Conservation (phyloP, 2,797 vertebrate species). For the Notolabrus celidotus region DNA sequence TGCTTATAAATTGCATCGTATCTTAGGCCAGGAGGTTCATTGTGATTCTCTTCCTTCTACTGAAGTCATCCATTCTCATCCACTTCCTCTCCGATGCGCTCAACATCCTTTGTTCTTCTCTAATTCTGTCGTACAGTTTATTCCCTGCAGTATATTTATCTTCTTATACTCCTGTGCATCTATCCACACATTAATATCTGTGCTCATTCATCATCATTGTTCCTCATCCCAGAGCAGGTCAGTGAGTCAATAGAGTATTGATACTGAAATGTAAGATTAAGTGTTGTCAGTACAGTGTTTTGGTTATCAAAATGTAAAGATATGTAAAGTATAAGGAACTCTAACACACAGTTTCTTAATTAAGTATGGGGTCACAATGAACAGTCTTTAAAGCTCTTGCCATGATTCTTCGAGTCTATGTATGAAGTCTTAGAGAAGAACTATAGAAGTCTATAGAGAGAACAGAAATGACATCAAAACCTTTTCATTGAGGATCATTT, state of each 20-base stretch:
- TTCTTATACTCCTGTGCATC: slow-evolving; percentile 14
- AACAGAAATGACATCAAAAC: too few relatives aligned
- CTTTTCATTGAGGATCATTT: too few relatives aligned
- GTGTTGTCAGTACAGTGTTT: too few relatives aligned
- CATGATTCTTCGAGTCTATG: too few relatives aligned
- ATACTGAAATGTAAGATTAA: slow-evolving; percentile 6
- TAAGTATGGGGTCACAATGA: too few relatives aligned
- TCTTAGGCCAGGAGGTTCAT: slow-evolving; percentile 35
- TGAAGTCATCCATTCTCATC: slow-evolving; percentile 34
- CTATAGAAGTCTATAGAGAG: too few relatives aligned
- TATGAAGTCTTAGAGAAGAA: too few relatives aligned
- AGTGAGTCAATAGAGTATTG: slow-evolving; percentile 31
- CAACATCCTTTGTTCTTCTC: slow-evolving; percentile 6
- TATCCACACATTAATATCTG: slow-evolving; percentile 16
- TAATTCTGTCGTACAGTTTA: neutral
- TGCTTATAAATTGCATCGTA: slow-evolving; percentile 19
- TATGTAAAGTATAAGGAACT: neutral
- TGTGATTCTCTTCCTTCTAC: slow-evolving; percentile 30
- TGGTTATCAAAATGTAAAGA: too few relatives aligned
- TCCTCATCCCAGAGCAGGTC: neutral
- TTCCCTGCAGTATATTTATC: slow-evolving; percentile 16
- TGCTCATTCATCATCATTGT: slow-evolving; percentile 31
- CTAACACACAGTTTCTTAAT: too few relatives aligned
- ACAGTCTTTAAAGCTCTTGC: too few relatives aligned
- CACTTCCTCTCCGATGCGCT: slow-evolving; percentile 13